phyloP scores from a whole-genome alignment of 2,888 invertebrate genomes.

The Parnassius apollo region DNA sequence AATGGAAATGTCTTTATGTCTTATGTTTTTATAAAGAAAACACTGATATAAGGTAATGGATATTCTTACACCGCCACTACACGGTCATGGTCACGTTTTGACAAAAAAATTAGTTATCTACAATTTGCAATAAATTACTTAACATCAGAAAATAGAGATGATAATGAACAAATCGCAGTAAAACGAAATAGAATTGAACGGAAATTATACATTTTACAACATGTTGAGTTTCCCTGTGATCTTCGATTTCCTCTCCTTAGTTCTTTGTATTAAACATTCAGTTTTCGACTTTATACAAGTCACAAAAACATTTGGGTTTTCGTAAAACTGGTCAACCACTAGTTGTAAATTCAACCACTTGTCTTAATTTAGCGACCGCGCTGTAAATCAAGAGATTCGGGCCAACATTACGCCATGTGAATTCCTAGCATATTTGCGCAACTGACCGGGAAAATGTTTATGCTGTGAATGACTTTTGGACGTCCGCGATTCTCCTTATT shows the following conservation, averaged over 20 bases:
- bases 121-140: no score
- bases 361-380: constrained; percentile 62
- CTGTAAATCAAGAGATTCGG: constrained; percentile 65
- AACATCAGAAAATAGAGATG: no score
- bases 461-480: constrained; percentile 28
- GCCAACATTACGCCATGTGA: constrained; percentile 57
- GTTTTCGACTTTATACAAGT: constrained; percentile 4
- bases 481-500: constrained; percentile 8
- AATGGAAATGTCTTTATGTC: no score
- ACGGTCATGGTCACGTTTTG: no score
- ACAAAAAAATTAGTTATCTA: no score
- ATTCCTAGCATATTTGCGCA: constrained; percentile 54
- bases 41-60: no score
- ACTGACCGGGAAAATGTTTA: constrained; percentile 42
- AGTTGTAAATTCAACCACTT: constrained; percentile 50
- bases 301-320: constrained; percentile 11
- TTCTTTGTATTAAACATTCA: constrained; percentile 10
- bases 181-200: constrained; percentile 1
- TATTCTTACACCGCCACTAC: no score
- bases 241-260: constrained; percentile 17
- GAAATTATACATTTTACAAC: constrained; percentile 17
- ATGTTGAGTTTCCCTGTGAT: constrained; percentile 19
- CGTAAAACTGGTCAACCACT: constrained; percentile 4
- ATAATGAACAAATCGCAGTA: no score
- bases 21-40: no score